phyloP scores from a whole-genome alignment of 2,797 vertebrate species.

The Neomorphus geoffroyi region DNA sequence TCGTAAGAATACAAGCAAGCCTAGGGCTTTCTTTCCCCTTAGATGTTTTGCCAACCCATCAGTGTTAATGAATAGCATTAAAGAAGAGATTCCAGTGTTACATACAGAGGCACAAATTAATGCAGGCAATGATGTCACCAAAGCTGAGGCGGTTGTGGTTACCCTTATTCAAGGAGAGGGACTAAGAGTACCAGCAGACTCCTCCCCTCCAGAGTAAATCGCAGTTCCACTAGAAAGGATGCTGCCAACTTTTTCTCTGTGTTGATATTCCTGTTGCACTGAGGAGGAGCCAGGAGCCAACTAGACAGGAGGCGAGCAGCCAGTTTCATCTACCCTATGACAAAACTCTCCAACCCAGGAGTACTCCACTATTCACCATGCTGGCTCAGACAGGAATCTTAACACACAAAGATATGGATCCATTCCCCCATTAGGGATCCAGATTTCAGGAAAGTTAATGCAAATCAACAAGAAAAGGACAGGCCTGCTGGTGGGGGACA shows the following conservation, averaged over 20 bases:
- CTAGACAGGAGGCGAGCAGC: neutral
- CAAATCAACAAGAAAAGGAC: neutral
- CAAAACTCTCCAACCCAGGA: neutral
- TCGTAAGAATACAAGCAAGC: neutral
- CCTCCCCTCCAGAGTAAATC: neutral
- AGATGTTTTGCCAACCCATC: neutral
- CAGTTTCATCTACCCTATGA: neutral
- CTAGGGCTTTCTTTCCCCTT: neutral
- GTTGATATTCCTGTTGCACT: neutral
- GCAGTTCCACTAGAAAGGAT: neutral
- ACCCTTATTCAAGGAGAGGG: neutral
- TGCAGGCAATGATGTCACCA: neutral
- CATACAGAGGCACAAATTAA: neutral
- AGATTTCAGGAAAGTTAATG: neutral
- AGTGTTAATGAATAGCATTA: neutral
- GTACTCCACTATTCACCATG: accelerated
- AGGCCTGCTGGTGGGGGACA: neutral
- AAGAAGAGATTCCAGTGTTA: neutral
- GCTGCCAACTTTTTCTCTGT: neutral
- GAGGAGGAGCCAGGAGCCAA: neutral
- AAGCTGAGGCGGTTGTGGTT: neutral
- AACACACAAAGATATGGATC: neutral
- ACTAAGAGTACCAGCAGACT: neutral
- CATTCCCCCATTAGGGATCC: neutral
- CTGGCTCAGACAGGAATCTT: neutral